A percentile compares a stretch with the other conserved stretches of the same genome.
Evolutionary conservation across 1,140 invertebrate species (phyloP).

Genomic region (Zaprionus vittiger): DNA sequence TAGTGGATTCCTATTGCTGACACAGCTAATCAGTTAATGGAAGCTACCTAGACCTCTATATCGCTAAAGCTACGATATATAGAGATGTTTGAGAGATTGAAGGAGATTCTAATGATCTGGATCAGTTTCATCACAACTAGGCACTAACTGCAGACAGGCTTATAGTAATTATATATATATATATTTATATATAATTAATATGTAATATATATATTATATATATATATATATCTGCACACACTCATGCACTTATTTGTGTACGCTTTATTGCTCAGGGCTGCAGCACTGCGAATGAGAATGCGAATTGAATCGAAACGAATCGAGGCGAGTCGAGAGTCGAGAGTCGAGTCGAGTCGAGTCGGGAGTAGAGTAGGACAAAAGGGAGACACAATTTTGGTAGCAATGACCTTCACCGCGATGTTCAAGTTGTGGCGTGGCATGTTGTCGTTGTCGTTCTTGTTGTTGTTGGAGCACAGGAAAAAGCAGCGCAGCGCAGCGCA

Average conservation of each 20-base stretch:
- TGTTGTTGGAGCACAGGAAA: conserved; percentile 49
- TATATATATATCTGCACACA: conserved; percentile 1
- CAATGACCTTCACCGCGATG: conserved; percentile 84
- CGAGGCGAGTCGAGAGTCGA: conserved; percentile 28
- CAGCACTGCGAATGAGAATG: conserved; percentile 34
- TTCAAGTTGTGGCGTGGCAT: conserved; percentile 73
- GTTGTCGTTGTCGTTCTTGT: conserved; percentile 59
- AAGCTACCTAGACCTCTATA: not conserved
- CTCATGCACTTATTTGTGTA: conserved; percentile 17
- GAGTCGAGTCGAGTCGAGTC: conserved; percentile 27
- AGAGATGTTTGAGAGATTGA: not conserved
- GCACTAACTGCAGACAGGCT: no score
- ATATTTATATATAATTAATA: not conserved
- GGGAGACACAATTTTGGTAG: conserved; percentile 84
- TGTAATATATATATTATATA: not conserved
- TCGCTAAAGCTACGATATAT: not conserved
- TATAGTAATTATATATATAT: not conserved
- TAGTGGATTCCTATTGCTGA: conserved; percentile 56
- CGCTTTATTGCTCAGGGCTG: conserved; percentile 34
- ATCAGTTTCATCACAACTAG: not conserved
- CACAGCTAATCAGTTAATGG: not conserved
- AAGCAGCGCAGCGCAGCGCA: conserved; percentile 48
- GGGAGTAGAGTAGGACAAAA: conserved; percentile 82
- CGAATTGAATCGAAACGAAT: conserved; percentile 13
- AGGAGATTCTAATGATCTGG: not conserved